Evolutionary conservation across 2,113 vertebrate genomes (phyloP).

Genomic region (Apodemus speciosus): DNA sequence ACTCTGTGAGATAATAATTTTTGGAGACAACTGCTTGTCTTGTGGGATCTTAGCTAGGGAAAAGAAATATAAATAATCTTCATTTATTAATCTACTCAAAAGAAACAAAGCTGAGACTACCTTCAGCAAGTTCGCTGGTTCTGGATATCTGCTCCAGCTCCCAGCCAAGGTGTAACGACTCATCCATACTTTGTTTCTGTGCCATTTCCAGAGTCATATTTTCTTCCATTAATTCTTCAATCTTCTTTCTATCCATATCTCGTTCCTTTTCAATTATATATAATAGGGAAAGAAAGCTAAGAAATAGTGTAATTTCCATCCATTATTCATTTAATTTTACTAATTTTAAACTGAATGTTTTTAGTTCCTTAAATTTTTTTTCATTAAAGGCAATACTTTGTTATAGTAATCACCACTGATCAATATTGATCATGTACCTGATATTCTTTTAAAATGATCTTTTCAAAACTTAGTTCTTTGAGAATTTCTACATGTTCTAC

Average conservation of each 20-base stretch:
- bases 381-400: constrained; percentile 18
- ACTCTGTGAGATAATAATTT: background rate
- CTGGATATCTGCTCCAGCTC: constrained; percentile 97
- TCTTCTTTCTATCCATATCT: constrained; percentile 96
- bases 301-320: constrained; percentile 46
- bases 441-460: background rate
- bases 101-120: constrained; percentile 81
- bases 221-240: constrained; percentile 98
- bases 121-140: constrained; percentile 94
- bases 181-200: constrained; percentile 99
- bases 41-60: background rate
- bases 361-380: constrained; percentile 42
- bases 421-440: constrained; percentile 1
- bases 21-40: background rate
- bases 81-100: constrained; percentile 44
- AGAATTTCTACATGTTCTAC: background rate
- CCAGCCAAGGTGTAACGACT: constrained; percentile 98
- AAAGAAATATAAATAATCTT: constrained; percentile 48
- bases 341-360: constrained; percentile 42
- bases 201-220: constrained; percentile 98
- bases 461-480: background rate
- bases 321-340: constrained; percentile 9
- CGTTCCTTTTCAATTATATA: constrained; percentile 88
- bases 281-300: constrained; percentile 59
- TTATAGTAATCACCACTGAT: constrained; percentile 7